Evolutionary conservation across 2,888 invertebrate species (phyloP), one percentile per base, ranked within the genome.

Genomic region (Eudemis profundana): DNA sequence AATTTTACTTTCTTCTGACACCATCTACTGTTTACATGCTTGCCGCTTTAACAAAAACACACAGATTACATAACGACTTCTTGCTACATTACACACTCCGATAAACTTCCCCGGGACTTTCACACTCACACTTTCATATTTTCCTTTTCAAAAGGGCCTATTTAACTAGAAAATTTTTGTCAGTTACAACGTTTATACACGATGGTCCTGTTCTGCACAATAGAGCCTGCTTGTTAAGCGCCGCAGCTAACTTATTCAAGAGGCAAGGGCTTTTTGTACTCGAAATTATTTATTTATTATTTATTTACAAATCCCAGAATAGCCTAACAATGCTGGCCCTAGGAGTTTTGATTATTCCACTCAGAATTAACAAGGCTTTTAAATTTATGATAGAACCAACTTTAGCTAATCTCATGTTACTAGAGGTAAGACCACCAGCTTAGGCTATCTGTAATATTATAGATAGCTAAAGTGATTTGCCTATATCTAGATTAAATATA

Each of bases 291-390:
- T n/a, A n/a, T n/a, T n/a, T n/a, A n/a, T n/a, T n/a, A n/a, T n/a
- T n/a, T n/a, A n/a, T n/a, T 72, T 74, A 74, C 70, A 70, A 71
- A 72, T 67, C 68, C 65, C 49, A 61, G 56, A 67, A 60, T 66
- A 54, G 60, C 68, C 59, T 62, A 67, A 68, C 66, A 69, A 70
- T 69, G 68, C 68, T 36, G 7, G 33, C 46, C 36, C 47, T 54
- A 5, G 27, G 19, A 15, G 15, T 62, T 38, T 14, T 40, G 62
- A 29, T 29, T 54, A 40, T 17, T 15, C 19, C 17, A 23, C 12
- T 50, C 29, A 15, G 23, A 33, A 33, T 33, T 33, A 33, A 29
- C 29, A 29, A 29, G 29, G 29, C 29, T 29, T 23, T 23, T 23
- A 5, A 23, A 3, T 7, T 29, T 7, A 29, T 29, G 29, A 29